These are phyloP conservation scores for Sebastes nivosus DNA, from an alignment of 2,797 vertebrate species.

Conservation along the genomic window DNA sequence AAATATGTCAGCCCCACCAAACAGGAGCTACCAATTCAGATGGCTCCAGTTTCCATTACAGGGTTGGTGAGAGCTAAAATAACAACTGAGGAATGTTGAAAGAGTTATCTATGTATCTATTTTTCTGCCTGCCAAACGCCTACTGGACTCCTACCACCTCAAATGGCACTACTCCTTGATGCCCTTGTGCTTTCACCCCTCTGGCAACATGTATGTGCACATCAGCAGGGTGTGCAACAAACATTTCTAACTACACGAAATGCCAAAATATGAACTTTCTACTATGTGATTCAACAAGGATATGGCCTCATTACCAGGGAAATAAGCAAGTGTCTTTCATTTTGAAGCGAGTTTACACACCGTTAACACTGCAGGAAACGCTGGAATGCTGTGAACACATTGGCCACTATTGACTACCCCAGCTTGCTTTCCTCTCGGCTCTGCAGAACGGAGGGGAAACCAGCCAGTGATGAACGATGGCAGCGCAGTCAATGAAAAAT, in stretches of 20 bases:
- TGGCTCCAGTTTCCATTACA: constrained; percentile 36
- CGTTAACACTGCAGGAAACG: constrained; percentile 38
- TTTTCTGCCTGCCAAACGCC: background rate
- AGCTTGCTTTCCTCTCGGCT: constrained; percentile 57
- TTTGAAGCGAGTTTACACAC: constrained; percentile 34
- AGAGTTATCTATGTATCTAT: background rate
- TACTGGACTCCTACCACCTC: background rate
- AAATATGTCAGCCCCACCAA: constrained; percentile 65
- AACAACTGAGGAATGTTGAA: background rate
- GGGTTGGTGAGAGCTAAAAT: background rate
- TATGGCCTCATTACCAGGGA: constrained; percentile 21
- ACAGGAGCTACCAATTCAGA: constrained; percentile 45
- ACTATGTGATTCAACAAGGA: background rate
- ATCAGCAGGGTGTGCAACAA: background rate
- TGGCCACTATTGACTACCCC: constrained; percentile 58
- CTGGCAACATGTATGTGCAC: background rate
- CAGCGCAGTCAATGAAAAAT: constrained; percentile 86
- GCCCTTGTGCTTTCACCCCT: background rate
- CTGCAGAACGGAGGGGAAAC: constrained; percentile 66
- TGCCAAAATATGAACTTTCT: background rate
- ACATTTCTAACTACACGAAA: background rate
- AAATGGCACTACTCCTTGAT: background rate
- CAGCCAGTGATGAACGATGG: constrained; percentile 83
- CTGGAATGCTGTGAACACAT: constrained; percentile 55
- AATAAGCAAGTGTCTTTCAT: constrained; percentile 24